Evolutionary conservation across 2,113 vertebrate species (phyloP).

Genomic region (Vidua macroura): DNA sequence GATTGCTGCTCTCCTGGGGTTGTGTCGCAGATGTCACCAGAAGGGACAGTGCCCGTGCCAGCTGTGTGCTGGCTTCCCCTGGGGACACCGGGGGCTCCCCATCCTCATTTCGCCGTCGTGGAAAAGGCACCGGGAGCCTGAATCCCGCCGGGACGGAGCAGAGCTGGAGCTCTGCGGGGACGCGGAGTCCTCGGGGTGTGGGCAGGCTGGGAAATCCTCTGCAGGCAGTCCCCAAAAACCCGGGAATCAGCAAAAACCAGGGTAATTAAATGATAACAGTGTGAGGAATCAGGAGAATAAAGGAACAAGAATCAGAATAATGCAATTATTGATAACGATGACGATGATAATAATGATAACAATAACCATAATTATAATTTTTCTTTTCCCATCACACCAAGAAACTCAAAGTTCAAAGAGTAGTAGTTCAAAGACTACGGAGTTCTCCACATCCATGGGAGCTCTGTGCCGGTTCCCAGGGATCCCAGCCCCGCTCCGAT

Average conservation of each 20-base stretch:
- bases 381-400: background rate
- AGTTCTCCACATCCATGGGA: rapidly evolving
- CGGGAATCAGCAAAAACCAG: background rate
- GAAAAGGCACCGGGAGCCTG: background rate
- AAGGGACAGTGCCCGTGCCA: background rate
- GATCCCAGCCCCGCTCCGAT: background rate
- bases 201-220: background rate
- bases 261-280: background rate
- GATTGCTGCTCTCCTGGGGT: background rate
- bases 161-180: background rate
- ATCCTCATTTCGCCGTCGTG: rapidly evolving
- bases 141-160: rapidly evolving
- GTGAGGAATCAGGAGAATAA: background rate
- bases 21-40: background rate
- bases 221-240: rapidly evolving
- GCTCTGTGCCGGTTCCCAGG: rapidly evolving
- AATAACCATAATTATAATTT: background rate
- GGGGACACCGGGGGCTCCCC: rapidly evolving
- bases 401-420: background rate
- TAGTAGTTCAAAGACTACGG: too few relatives aligned
- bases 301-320: background rate
- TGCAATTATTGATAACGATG: too few relatives aligned
- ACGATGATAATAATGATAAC: too few relatives aligned
- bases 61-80: background rate
- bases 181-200: rapidly evolving